Conservation (phyloP, 2,797 vertebrate genomes). For the Typhlichthys subterraneus region DNA sequence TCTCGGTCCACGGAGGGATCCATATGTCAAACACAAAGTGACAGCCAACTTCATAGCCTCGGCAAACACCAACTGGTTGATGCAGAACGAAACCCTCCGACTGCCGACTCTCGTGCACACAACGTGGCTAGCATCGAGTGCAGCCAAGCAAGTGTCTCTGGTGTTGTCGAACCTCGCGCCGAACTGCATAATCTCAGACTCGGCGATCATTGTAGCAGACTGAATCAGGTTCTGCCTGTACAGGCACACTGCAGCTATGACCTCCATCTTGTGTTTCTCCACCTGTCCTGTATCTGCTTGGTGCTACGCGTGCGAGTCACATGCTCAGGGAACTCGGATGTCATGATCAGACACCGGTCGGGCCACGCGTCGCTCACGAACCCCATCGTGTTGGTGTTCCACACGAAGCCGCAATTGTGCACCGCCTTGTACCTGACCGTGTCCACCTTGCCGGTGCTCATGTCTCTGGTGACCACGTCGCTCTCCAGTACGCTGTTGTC, state of each 20-base stretch:
- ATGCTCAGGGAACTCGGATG: neutral
- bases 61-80: conserved; percentile 9
- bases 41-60: conserved; percentile 10
- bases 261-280: neutral
- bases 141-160: conserved; percentile 1
- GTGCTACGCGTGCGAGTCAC: conserved; percentile 2
- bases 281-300: conserved; percentile 5
- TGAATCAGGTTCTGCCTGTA: conserved; percentile 3
- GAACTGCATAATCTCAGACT: neutral
- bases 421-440: neutral
- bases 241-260: neutral
- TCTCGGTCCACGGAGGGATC: conserved; percentile 11
- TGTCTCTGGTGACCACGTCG: neutral
- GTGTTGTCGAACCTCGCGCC: no score
- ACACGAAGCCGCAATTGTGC: conserved; percentile 8
- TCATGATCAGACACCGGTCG: conserved; percentile 1
- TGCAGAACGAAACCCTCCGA: conserved; percentile 4
- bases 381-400: conserved; percentile 6
- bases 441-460: neutral
- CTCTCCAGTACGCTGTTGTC: no score
- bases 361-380: neutral
- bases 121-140: conserved; percentile 1
- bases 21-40: conserved; percentile 10
- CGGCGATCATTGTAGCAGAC: neutral
- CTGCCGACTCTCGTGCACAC: conserved; percentile 2